Conservation (phyloP, 2,888 invertebrate species). For the Amphipoea oculea region DNA sequence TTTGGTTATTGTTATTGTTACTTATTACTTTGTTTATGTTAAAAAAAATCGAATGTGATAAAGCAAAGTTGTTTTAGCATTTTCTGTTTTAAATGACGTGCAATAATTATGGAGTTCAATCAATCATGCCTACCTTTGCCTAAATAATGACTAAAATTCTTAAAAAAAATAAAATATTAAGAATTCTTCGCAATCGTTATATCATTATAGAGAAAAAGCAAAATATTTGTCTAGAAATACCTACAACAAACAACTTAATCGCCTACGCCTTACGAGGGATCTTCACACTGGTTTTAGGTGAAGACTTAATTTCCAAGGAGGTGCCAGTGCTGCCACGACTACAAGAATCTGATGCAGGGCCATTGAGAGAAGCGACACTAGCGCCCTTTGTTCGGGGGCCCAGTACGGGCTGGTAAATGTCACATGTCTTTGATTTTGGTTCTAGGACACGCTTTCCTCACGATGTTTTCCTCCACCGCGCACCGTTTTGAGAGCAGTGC, state of each 20-base stretch:
- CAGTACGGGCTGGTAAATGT: neutral
- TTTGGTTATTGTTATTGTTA: constrained; percentile 3
- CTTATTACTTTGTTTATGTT: neutral
- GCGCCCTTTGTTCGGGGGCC: neutral
- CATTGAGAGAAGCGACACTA: too few species aligned
- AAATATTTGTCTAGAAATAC: too few species aligned
- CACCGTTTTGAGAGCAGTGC: neutral
- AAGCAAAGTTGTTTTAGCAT: neutral
- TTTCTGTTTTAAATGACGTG: neutral
- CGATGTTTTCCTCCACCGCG: neutral
- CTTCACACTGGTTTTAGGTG: too few species aligned
- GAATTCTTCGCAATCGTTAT: too few species aligned
- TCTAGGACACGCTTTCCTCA: neutral
- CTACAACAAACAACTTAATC: too few species aligned
- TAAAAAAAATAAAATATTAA: too few species aligned
- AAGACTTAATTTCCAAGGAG: too few species aligned
- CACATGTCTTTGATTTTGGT: neutral
- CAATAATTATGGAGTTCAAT: too few species aligned
- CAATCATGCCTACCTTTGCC: neutral
- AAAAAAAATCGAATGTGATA: neutral
- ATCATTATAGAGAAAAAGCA: too few species aligned
- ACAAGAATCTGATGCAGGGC: too few species aligned
- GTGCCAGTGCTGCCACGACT: too few species aligned
- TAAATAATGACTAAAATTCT: neutral
- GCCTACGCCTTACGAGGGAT: too few species aligned